phyloP scores from a whole-genome alignment of 2,113 vertebrate species.

The Thalassoma bifasciatum region DNA sequence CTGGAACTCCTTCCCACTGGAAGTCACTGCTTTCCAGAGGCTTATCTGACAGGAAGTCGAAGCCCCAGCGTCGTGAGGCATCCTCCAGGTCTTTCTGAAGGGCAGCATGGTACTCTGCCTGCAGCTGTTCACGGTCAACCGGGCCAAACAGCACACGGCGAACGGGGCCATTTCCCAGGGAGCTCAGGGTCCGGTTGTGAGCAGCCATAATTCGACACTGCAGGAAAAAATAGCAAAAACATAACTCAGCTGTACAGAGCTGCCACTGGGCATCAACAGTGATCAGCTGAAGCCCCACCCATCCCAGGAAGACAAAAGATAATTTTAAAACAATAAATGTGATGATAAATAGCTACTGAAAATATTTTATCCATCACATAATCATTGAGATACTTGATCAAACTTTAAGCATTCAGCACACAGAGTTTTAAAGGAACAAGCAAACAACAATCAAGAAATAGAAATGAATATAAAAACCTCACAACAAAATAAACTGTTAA shows the following conservation, averaged over 20 bases:
- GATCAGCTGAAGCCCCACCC: neutral
- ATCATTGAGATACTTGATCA: neutral
- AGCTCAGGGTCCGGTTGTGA: conserved; percentile 47
- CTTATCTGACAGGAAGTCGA: conserved; percentile 87
- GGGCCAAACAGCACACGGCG: conserved; percentile 91
- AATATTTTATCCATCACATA: neutral
- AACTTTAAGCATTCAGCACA: too few species aligned
- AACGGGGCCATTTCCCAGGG: conserved; percentile 69
- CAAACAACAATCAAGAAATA: too few species aligned
- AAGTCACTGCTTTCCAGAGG: conserved; percentile 86
- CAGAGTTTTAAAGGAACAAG: too few species aligned
- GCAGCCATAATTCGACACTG: conserved; percentile 81
- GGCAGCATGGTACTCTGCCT: conserved; percentile 74
- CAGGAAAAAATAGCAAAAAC: conserved; percentile 33
- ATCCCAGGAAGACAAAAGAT: too few species aligned
- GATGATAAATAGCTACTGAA: too few species aligned
- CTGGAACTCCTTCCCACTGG: conserved; percentile 86
- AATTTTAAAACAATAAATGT: neutral
- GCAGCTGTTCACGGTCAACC: conserved; percentile 87
- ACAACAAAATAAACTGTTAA: too few species aligned
- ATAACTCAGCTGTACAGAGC: neutral
- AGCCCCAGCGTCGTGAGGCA: conserved; percentile 88
- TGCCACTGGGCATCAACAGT: neutral
- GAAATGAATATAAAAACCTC: too few species aligned
- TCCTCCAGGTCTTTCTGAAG: conserved; percentile 84